These are phyloP conservation scores for Rhinogobio ventralis DNA, from an alignment of 2,797 vertebrate genomes.

Conservation along the genomic window DNA sequence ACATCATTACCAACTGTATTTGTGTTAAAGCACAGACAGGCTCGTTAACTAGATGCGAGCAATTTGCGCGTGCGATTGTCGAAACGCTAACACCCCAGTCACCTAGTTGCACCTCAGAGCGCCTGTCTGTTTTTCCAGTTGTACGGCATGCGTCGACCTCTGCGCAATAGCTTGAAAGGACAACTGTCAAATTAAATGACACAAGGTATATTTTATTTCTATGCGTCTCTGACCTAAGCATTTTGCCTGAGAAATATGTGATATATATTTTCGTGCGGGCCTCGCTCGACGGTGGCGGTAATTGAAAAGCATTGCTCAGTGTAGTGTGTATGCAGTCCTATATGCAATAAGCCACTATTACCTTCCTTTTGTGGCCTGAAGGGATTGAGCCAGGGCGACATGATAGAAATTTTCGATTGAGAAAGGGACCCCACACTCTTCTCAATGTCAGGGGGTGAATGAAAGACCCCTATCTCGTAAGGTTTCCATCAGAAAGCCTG, in stretches of 20 bases:
- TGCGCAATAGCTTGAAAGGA: constrained; percentile 73
- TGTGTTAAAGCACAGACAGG: constrained; percentile 35
- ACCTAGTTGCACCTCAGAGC: constrained; percentile 19
- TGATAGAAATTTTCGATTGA: constrained; percentile 77
- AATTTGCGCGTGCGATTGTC: constrained; percentile 5
- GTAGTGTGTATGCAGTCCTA: constrained; percentile 78
- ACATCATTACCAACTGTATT: constrained; percentile 55
- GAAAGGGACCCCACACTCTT: constrained; percentile 64
- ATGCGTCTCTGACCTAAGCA: constrained; percentile 75
- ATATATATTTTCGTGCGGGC: constrained; percentile 69
- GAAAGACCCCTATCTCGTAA: constrained; percentile 51
- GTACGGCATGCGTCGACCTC: constrained; percentile 64
- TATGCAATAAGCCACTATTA: constrained; percentile 78
- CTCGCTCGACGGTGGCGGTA: constrained; percentile 66
- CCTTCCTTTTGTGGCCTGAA: constrained; percentile 72
- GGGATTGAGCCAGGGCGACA: constrained; percentile 56
- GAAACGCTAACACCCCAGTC: constrained; percentile 16
- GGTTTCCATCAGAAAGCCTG: constrained; percentile 39
- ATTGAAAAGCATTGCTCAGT: constrained; percentile 84
- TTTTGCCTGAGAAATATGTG: constrained; percentile 76
- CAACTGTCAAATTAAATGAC: constrained; percentile 81
- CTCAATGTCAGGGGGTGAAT: constrained; percentile 71
- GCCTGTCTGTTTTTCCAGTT: constrained; percentile 49
- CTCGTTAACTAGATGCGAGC: constrained; percentile 51
- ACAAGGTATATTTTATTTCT: constrained; percentile 79